Base-by-base conservation (phyloP, 2,113 vertebrate genomes). In the Vidua macroura region DNA sequence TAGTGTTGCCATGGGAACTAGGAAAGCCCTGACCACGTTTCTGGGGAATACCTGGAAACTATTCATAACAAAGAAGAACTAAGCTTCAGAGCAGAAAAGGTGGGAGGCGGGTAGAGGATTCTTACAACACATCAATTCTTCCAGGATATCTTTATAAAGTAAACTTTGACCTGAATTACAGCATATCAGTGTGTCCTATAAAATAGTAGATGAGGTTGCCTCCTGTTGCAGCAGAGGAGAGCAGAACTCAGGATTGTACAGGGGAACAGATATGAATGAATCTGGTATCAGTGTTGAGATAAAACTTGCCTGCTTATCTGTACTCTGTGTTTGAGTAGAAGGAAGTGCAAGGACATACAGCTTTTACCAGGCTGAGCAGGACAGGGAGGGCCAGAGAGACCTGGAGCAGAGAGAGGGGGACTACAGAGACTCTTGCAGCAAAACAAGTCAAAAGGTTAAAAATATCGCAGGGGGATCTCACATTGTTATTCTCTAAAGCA, bases 111-210 rank as follows among this genome's bases (percentile, higher is more conserved):
- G 20, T 76, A 37, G 49, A 37, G 72, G 35, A 37, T 74, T 83
- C 59, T 70, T 95, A 72, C 60, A 63, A 78, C 52, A 18, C 49
- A 52, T 12, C 6, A 19, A 4, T 81, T 93, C 25, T 81, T 90
- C 55, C 33, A 73, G 55, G 56, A 15, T 92, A 86, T 88, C 86
- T 83, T 74, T 83, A 51, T 56, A 11, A 88, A 70, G 78, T 70
- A 83, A 94, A 93, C 91, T 94, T 94, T 93, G 83, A 46, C 76
- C 90, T 63, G 83, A 81, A 69, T 86, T 94, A 20, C 49, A 76
- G 27, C 30, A 1, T 86, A 88, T 85, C 55, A 46, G 37, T 62
- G 70, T 92, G 53, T 60, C 75, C 48, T 64, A 83, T 86, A 52
- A 88, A 88, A 51, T 6, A 28, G 75, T 69, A 60, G 58, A 55